Percentiles rank a stretch among this genome's conserved stretches.
These are phyloP conservation scores for Lampris incognitus DNA, from an alignment of 2,113 vertebrate genomes.

Conservation along the genomic window DNA sequence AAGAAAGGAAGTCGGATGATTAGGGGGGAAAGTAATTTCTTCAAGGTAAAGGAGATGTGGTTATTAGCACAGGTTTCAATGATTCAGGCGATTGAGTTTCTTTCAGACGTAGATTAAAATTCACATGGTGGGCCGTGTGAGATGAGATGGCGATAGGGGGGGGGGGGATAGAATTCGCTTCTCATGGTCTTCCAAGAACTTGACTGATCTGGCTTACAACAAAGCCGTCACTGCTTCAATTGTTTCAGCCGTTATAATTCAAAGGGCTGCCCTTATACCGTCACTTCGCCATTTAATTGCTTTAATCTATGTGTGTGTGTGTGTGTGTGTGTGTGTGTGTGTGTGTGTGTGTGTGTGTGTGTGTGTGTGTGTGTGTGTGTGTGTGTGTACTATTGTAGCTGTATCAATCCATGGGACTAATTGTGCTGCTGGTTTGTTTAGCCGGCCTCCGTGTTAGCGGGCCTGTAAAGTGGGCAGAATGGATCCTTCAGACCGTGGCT, in stretches of 20 bases:
- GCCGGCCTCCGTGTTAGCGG: constrained; percentile 72
- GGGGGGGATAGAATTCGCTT: background rate
- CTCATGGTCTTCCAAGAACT: background rate
- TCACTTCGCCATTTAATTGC: too few species aligned
- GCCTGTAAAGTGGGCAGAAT: constrained; percentile 56
- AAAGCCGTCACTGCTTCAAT: background rate
- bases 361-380: constrained; percentile 11
- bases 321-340: constrained; percentile 1
- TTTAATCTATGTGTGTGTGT: background rate
- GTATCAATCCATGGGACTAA: constrained; percentile 57
- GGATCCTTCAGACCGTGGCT: constrained; percentile 49
- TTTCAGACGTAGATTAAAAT: background rate
- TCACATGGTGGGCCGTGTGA: background rate
- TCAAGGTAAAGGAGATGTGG: background rate
- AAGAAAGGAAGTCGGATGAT: background rate
- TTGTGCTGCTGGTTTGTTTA: constrained; percentile 68
- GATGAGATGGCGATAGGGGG: background rate
- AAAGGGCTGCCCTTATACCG: background rate
- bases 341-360: constrained; percentile 8
- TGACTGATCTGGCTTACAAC: background rate
- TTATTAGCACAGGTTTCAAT: background rate
- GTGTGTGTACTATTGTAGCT: constrained; percentile 38
- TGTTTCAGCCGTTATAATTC: background rate
- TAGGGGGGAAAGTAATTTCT: background rate
- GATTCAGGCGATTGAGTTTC: background rate